Percentiles rank a stretch among this genome's conserved stretches.
Evolutionary conservation across 2,113 vertebrate genomes (phyloP).

Genomic region (Hydropotes inermis): DNA sequence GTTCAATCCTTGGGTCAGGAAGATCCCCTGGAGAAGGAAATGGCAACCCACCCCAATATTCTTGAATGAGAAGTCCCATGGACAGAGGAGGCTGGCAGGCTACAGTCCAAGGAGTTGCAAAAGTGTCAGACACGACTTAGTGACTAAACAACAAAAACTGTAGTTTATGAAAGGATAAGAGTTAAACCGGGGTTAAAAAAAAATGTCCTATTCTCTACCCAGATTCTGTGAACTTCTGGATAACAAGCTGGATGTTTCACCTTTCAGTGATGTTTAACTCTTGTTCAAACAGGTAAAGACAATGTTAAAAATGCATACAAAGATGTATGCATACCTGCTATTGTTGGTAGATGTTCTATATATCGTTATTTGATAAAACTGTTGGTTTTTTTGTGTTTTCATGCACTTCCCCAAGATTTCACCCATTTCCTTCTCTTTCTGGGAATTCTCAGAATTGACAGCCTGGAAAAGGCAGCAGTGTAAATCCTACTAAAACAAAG

Average conservation of each 20-base stretch:
- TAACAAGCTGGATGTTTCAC: background rate
- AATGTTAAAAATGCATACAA: background rate
- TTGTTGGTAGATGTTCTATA: background rate
- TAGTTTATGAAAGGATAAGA: background rate
- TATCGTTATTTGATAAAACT: background rate
- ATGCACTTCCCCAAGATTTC: background rate
- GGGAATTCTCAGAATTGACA: background rate
- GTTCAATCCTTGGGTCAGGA: background rate
- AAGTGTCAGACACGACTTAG: background rate
- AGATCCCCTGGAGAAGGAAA: background rate
- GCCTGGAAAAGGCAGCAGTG: background rate
- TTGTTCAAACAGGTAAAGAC: background rate
- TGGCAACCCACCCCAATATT: background rate
- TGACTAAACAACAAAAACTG: background rate
- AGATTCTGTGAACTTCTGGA: background rate
- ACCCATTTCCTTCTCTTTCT: background rate
- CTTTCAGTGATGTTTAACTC: background rate
- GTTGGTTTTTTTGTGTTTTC: conserved; percentile 15
- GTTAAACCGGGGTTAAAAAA: background rate
- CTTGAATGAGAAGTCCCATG: background rate
- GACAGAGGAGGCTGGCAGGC: background rate
- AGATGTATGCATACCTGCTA: background rate
- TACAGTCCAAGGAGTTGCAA: background rate
- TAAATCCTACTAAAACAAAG: conserved; percentile 49
- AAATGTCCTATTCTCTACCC: background rate